Base-by-base conservation (phyloP, 2,888 invertebrate species). In the Lasius platythorax region DNA sequence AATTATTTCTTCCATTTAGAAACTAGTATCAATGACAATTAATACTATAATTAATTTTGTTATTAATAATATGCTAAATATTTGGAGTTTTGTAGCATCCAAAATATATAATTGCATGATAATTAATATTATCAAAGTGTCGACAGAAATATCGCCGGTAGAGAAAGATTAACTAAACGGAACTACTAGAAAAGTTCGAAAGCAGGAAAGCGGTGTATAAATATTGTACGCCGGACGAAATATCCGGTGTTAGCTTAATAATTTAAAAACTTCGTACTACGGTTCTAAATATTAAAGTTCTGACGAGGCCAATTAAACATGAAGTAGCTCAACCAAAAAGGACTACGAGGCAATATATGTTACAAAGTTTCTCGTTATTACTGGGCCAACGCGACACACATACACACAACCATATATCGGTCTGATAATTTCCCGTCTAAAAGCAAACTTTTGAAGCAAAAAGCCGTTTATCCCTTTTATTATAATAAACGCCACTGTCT, bases 71-170 rank as follows among this genome's bases (percentile, higher is more conserved):
- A 61, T 46, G 9, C 61, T 73, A 58, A 73, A 81, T 81, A 81
- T 81, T 81, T 73, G 61, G 5, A 46, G 50, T 72, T 73, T 12
- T 33, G 12, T 15, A 30, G 4, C 30, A 33, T n/a, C 12, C 46
- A 73, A 81, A 37, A 61, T 61, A 53, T 53, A 53, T 53, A 79
- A 79, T 79, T 79, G 72, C 28, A 23, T 61, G 40, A 81, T 81
- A 81, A 81, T 81, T 72, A 81, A 81, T 61, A 37, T 70, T 70
- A 79, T 79, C 50, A 63, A 81, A 73, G 79, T 73, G 73, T 33
- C 37, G 15, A 66, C 46, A 43, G 61, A 50, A 81, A 63, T 61
- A 61, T 61, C 37, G 23, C 46, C 15, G 58, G 43, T 68, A 68
- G 40, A 68, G 40, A 28, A 81, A 33, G 79, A 81, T 81, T 72